A percentile compares a stretch with the other conserved stretches of the same genome.
Conservation (phyloP, 2,113 vertebrate genomes). For the Xyliphius kryptos region DNA sequence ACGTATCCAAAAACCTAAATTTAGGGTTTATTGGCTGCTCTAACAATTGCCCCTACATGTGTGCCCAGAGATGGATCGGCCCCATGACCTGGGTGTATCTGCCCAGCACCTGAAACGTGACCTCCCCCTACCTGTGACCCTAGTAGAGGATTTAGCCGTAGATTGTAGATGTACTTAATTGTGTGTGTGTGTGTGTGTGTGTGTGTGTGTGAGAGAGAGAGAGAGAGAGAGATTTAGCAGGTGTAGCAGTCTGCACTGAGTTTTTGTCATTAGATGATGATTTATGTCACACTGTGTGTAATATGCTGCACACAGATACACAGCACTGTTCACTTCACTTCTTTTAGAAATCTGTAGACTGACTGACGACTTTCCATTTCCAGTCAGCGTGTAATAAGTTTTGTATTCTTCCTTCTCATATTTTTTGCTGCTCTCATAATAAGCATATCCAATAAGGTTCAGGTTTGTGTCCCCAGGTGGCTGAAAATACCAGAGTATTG, state of each 20-base stretch:
- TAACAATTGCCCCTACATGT: no score
- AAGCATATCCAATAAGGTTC: conserved; percentile 37
- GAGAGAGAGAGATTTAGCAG: no score
- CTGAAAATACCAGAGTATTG: conserved; percentile 36
- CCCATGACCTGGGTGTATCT: no score
- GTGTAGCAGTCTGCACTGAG: background rate
- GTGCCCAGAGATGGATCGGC: no score
- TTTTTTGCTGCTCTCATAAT: fast-evolving
- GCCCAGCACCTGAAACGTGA: no score
- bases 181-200: background rate
- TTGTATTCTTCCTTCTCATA: conserved; percentile 14
- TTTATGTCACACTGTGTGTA: conserved; percentile 20
- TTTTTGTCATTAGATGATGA: conserved; percentile 21
- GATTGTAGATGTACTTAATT: background rate
- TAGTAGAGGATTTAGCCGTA: background rate
- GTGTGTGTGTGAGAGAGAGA: no score
- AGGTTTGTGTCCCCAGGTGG: conserved; percentile 5
- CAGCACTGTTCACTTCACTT: background rate
- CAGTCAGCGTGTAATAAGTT: conserved; percentile 38
- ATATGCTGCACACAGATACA: conserved; percentile 52
- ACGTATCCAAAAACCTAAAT: no score
- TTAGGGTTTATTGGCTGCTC: no score
- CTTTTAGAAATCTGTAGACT: conserved; percentile 38
- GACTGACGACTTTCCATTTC: conserved; percentile 38
- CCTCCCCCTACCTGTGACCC: no score